Base-by-base conservation (phyloP, 2,797 vertebrate species). In the Bovichtus variegatus region DNA sequence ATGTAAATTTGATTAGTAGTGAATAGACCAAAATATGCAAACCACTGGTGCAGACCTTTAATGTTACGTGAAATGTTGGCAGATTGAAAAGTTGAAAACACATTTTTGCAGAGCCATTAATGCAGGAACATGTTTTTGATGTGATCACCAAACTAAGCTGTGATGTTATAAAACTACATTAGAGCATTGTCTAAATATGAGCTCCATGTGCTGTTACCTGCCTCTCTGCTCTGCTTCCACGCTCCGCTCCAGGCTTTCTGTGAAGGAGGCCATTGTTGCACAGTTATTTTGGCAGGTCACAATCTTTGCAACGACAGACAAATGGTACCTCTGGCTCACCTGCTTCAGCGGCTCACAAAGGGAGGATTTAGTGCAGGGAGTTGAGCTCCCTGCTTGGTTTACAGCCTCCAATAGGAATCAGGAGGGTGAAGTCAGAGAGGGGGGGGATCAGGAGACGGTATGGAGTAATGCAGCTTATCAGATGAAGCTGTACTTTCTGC, bases 401-500 rank as follows among this genome's bases (percentile, higher is more conserved):
- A 65, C 79, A 76, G 55, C 53, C 71, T 78, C 50, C 75, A 59
- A 21, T 65, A 65, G 58, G 61, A 73, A 36, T 51, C 23, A 38
- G 40, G 64, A 58, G 58, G 70, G 50, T 46, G 51, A 61, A 54
- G 77, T 51, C 60, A 57, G 67, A 68, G 25, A 61, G 66, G 19
- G 53, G n/a, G 51, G 82, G 25, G 66, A 80, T 47, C n/a, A 18
- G 61, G 60, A 68, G 83, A 80, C 58, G 76, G 50, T 70, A 65
- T 81, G 80, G 61, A 62, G 82, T 55, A 74, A 85, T 66, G 73
- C 44, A 49, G 53, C 82, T 87, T 77, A 89, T 92, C 83, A 89
- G 86, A 82, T 88, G 76, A 75, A 72, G 59, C 70, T 77, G 72
- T 47, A 13, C 71, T 65, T 55, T 70, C 46, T 61, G 54, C 49